These are phyloP conservation scores for Muscicapa adusta DNA, from an alignment of 2,113 vertebrate genomes.

Conservation along the genomic window DNA sequence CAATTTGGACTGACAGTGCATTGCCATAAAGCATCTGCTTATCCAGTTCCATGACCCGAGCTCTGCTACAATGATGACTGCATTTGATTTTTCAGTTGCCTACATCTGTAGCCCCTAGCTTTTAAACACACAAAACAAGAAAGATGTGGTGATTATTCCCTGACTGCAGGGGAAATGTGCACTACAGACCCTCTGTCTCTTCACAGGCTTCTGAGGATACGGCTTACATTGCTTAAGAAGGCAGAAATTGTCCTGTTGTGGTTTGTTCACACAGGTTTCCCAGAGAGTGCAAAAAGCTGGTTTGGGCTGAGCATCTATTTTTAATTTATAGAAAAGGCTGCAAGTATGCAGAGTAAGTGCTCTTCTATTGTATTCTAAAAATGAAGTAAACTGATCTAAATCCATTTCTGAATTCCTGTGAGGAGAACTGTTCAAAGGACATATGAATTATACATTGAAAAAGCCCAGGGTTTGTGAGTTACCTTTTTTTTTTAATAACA, in stretches of 20 bases:
- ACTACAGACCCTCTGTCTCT: not conserved
- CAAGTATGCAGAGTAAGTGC: conserved; percentile 30
- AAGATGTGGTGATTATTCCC: not conserved
- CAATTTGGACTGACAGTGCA: not conserved
- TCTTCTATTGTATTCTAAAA: conserved; percentile 35
- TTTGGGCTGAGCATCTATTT: conserved; percentile 40
- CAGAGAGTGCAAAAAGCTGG: not conserved
- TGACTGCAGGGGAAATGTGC: not conserved
- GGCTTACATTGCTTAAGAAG: not conserved
- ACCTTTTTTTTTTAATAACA: not conserved
- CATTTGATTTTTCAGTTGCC: not conserved
- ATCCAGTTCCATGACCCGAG: not conserved
- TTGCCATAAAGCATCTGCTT: not conserved
- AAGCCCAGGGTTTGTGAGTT: conserved; percentile 21
- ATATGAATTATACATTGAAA: conserved; percentile 55
- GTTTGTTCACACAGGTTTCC: not conserved
- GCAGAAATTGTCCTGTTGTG: not conserved
- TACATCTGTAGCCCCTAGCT: not conserved
- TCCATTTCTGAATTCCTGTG: conserved; percentile 39
- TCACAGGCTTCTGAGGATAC: not conserved
- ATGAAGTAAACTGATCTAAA: conserved; percentile 42
- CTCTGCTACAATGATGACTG: accelerated
- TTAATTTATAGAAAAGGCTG: conserved; percentile 25
- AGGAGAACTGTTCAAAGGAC: conserved; percentile 23
- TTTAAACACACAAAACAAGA: not conserved